Percentiles rank a stretch among this genome's conserved stretches.
Conservation (phyloP, 2,888 invertebrate genomes). For the Bibio marci region DNA sequence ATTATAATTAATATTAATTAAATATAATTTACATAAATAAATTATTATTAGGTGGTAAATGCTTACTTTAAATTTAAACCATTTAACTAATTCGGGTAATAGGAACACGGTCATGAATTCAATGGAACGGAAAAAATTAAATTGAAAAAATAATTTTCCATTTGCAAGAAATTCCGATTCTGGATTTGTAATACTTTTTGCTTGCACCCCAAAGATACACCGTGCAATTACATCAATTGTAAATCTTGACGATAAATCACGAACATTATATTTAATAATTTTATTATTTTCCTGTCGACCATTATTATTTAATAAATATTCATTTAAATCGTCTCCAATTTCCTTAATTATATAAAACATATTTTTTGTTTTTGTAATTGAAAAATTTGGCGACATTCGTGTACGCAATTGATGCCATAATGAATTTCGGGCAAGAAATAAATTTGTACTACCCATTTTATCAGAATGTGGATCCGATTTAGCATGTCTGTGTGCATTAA, state of each 20-base stretch:
- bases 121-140: conserved; percentile 14
- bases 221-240: conserved; percentile 24
- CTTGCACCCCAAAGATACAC: conserved; percentile 23
- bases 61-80: conserved; percentile 16
- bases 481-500: too few relatives aligned
- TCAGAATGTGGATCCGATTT: too few relatives aligned
- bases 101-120: conserved; percentile 21
- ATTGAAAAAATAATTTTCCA: conserved; percentile 15
- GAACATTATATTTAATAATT: conserved; percentile 24
- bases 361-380: conserved; percentile 25
- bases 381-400: conserved; percentile 31
- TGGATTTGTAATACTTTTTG: conserved; percentile 21
- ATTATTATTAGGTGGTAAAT: too few relatives aligned
- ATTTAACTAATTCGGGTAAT: conserved; percentile 18
- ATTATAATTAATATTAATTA: too few relatives aligned
- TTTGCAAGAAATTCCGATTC: conserved; percentile 19
- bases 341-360: conserved; percentile 24
- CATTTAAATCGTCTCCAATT: conserved; percentile 10
- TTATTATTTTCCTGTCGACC: too few relatives aligned
- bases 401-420: conserved; percentile 28
- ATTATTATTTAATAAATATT: too few relatives aligned
- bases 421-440: conserved; percentile 29
- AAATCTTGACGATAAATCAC: conserved; percentile 14
- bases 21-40: too few relatives aligned
- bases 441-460: conserved; percentile 23